Percentiles rank a stretch among this genome's conserved stretches.
phyloP scores from a whole-genome alignment of 2,888 invertebrate species.

The Labia minor region DNA sequence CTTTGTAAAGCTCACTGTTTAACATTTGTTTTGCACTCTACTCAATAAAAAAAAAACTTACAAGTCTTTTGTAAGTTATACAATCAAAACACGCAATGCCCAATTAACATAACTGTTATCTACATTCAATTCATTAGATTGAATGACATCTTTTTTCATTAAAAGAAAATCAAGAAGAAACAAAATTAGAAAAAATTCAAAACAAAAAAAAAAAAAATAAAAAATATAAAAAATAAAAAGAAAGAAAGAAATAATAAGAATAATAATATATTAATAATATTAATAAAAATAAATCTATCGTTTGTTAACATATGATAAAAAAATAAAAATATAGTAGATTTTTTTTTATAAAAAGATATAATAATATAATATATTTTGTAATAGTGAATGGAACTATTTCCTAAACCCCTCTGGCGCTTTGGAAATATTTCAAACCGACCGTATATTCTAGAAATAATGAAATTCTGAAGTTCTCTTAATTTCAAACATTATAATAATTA shows the following conservation, averaged over 20 bases:
- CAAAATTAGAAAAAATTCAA: neutral
- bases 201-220: neutral
- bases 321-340: neutral
- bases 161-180: neutral
- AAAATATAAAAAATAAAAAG: neutral
- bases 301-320: neutral
- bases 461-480: neutral
- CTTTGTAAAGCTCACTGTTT: neutral
- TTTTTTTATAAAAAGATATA: conserved; percentile 4
- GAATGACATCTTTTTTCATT: neutral
- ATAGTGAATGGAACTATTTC: neutral
- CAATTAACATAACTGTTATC: too few species aligned
- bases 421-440: neutral
- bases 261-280: neutral
- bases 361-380: conserved; percentile 8
- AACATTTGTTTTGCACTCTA: too few species aligned
- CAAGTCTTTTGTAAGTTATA: too few species aligned
- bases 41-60: too few species aligned
- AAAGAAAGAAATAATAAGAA: neutral
- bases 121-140: too few species aligned
- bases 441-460: neutral
- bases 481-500: neutral
- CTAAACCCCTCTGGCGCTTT: conserved; percentile 13
- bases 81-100: too few species aligned
- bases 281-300: neutral